Evolutionary conservation across 2,797 vertebrate species (phyloP).

Genomic region (Amblyraja radiata): DNA sequence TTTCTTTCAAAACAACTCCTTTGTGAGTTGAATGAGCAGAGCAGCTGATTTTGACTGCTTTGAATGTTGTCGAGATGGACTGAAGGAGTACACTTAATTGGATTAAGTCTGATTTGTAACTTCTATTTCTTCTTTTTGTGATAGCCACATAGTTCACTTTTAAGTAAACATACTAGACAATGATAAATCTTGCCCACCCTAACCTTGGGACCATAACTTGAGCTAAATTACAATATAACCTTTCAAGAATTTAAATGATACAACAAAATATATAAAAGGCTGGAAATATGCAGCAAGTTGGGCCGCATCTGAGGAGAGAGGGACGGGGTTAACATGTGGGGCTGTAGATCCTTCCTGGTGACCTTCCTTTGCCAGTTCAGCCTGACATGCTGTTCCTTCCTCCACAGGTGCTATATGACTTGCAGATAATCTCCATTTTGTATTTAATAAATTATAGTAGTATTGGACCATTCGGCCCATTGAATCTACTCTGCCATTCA

Average conservation of each 20-base stretch:
- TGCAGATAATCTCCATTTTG: no score
- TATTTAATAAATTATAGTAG: no score
- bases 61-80: neutral
- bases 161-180: neutral
- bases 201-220: neutral
- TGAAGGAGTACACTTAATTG: neutral
- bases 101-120: neutral
- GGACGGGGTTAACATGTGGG: no score
- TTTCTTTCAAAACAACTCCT: neutral
- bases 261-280: no score
- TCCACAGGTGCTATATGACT: no score
- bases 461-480: no score
- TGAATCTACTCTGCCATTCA: no score
- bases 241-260: neutral
- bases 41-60: neutral
- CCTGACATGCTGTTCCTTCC: neutral
- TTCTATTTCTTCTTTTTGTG: neutral
- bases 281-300: no score
- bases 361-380: no score
- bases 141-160: neutral
- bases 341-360: no score
- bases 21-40: neutral
- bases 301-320: no score
- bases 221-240: neutral
- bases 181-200: neutral